Evolutionary conservation across 2,888 invertebrate genomes (phyloP).

Genomic region (Schizotus pectinicornis): DNA sequence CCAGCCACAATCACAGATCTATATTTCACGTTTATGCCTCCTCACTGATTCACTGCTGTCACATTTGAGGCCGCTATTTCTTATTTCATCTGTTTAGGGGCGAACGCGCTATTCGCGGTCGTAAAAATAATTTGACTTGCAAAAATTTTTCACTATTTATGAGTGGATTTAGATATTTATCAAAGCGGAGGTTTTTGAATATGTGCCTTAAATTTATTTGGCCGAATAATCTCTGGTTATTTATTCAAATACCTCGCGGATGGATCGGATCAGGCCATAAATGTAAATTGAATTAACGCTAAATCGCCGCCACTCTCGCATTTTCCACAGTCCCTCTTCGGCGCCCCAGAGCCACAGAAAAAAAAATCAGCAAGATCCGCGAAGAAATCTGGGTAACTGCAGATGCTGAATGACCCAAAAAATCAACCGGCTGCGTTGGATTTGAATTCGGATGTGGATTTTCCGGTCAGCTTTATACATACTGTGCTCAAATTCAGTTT

Average conservation of each 20-base stretch:
- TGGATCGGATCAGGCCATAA: too few relatives aligned
- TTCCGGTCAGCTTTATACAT: too few relatives aligned
- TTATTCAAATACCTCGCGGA: conserved; percentile 8
- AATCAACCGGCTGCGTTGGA: too few relatives aligned
- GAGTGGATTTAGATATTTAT: conserved; percentile 25
- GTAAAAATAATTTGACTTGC: conserved; percentile 39
- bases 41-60: conserved; percentile 54
- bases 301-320: too few relatives aligned
- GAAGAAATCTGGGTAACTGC: too few relatives aligned
- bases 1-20: conserved; percentile 49
- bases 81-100: conserved; percentile 43
- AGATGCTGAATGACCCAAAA: too few relatives aligned
- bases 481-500: too few relatives aligned
- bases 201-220: conserved; percentile 11
- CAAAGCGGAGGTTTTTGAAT: conserved; percentile 7
- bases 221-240: conserved; percentile 4
- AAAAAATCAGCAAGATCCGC: too few relatives aligned
- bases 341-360: too few relatives aligned
- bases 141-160: conserved; percentile 26
- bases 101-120: conserved; percentile 15
- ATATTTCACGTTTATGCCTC: conserved; percentile 56
- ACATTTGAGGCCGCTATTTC: conserved; percentile 50
- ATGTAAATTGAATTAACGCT: too few relatives aligned
- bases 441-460: too few relatives aligned
- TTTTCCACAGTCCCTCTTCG: too few relatives aligned